Percentiles rank a stretch among this genome's conserved stretches.
Conservation (phyloP, 2,797 vertebrate species). For the Tenualosa ilisha region DNA sequence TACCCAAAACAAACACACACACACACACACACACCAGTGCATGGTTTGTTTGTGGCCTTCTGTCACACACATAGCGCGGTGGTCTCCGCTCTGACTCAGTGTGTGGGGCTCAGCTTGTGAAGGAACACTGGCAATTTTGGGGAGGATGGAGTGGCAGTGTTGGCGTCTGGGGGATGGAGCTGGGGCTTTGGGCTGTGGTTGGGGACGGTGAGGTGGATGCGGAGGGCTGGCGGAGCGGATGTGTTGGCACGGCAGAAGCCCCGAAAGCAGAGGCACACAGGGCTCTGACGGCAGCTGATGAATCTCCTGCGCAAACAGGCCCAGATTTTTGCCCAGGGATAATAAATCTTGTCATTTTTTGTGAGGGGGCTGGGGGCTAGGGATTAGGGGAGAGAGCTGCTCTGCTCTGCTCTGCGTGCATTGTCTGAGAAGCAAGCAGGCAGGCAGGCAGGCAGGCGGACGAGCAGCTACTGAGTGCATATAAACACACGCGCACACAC, state of each 20-base stretch:
- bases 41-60: not conserved
- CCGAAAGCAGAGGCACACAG: slow-evolving; percentile 4
- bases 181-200: too few species aligned
- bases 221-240: not conserved
- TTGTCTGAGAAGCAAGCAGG: slow-evolving; percentile 10
- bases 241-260: slow-evolving; percentile 10
- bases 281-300: slow-evolving; percentile 44
- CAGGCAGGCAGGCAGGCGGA: slow-evolving; percentile 18
- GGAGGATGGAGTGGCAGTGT: not conserved
- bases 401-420: slow-evolving; percentile 4
- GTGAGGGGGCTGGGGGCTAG: slow-evolving; percentile 32
- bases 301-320: slow-evolving; percentile 47
- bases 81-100: not conserved
- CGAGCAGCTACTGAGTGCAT: slow-evolving; percentile 22
- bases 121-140: not conserved
- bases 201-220: too few species aligned
- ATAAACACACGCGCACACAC: slow-evolving; percentile 16
- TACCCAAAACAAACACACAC: not conserved
- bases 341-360: slow-evolving; percentile 55
- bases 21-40: not conserved
- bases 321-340: slow-evolving; percentile 48
- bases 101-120: not conserved
- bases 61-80: not conserved
- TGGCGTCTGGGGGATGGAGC: not conserved
- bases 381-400: slow-evolving; percentile 37